Conservation (phyloP, 1,140 invertebrate genomes). For the Psilanteris sp. region DNA sequence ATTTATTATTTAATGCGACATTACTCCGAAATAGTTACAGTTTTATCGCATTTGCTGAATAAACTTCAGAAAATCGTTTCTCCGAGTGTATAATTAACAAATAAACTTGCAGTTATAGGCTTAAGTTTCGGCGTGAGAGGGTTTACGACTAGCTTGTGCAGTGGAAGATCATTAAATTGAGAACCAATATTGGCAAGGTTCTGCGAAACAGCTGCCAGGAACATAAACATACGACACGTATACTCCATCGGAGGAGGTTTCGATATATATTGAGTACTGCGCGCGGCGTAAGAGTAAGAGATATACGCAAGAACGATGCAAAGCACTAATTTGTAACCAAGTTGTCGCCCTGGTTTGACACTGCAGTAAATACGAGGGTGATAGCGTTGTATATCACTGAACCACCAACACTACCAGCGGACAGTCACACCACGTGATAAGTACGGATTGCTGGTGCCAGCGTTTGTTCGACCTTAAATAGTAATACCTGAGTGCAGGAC, state of each 20-base stretch:
- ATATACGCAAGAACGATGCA: slow-evolving; percentile 65
- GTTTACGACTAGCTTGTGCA: slow-evolving; percentile 65
- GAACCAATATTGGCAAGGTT: slow-evolving; percentile 79
- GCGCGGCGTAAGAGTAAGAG: slow-evolving; percentile 67
- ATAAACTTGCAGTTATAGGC: slow-evolving; percentile 59
- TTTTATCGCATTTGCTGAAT: slow-evolving; percentile 55
- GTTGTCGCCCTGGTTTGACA: slow-evolving; percentile 80
- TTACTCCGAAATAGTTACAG: slow-evolving; percentile 28
- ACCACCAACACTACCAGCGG: slow-evolving; percentile 64
- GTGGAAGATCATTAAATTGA: slow-evolving; percentile 69
- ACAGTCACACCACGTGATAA: slow-evolving; percentile 40
- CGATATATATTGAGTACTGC: slow-evolving; percentile 64
- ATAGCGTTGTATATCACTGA: slow-evolving; percentile 78
- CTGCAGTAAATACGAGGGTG: slow-evolving; percentile 79
- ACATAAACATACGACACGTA: slow-evolving; percentile 76
- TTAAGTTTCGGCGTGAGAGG: slow-evolving; percentile 48
- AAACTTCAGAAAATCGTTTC: slow-evolving; percentile 56
- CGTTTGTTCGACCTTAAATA: slow-evolving; percentile 57
- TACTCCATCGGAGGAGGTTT: slow-evolving; percentile 57
- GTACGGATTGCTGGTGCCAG: slow-evolving; percentile 39
- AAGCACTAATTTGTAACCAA: slow-evolving; percentile 80
- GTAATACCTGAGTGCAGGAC: slow-evolving; percentile 50
- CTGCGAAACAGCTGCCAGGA: slow-evolving; percentile 76
- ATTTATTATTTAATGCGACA: slow-evolving; percentile 52
- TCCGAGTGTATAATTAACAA: slow-evolving; percentile 60